Evolutionary conservation across 2,888 invertebrate genomes (phyloP).

Genomic region (Lacanobia wlatinum): DNA sequence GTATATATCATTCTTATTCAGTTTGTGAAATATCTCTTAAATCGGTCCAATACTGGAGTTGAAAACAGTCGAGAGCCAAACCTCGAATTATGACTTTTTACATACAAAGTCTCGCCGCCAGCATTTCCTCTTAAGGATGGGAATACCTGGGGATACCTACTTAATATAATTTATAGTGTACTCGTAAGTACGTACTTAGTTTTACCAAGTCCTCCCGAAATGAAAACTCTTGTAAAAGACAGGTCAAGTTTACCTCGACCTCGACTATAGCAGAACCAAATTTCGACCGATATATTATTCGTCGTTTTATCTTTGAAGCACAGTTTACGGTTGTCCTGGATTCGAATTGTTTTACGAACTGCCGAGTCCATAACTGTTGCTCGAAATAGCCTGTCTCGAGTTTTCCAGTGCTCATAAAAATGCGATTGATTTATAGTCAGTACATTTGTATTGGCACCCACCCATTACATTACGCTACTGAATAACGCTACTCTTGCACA

Average conservation of each 20-base stretch:
- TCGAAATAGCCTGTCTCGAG: conserved; percentile 80
- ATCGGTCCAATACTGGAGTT: too few species aligned
- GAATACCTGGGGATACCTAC: not conserved
- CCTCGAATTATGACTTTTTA: too few species aligned
- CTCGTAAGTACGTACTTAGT: not conserved
- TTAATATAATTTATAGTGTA: too few species aligned
- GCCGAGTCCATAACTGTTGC: conserved; percentile 80
- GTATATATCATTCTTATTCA: too few species aligned
- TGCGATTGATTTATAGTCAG: conserved; percentile 81
- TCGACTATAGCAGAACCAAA: not conserved
- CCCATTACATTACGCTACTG: conserved; percentile 76
- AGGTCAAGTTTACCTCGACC: not conserved
- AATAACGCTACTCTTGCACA: conserved; percentile 67
- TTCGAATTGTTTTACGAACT: conserved; percentile 80
- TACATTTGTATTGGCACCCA: conserved; percentile 81
- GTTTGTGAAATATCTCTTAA: too few species aligned
- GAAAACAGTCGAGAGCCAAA: too few species aligned
- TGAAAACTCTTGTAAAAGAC: not conserved
- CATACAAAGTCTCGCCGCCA: too few species aligned
- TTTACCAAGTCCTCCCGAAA: not conserved
- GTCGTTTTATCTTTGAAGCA: conserved; percentile 30
- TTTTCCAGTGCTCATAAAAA: conserved; percentile 84
- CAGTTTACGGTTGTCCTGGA: conserved; percentile 68
- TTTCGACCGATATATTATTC: not conserved
- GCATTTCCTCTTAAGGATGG: too few species aligned